Conservation (phyloP, 2,888 invertebrate genomes). For the Plebejus melissa region DNA sequence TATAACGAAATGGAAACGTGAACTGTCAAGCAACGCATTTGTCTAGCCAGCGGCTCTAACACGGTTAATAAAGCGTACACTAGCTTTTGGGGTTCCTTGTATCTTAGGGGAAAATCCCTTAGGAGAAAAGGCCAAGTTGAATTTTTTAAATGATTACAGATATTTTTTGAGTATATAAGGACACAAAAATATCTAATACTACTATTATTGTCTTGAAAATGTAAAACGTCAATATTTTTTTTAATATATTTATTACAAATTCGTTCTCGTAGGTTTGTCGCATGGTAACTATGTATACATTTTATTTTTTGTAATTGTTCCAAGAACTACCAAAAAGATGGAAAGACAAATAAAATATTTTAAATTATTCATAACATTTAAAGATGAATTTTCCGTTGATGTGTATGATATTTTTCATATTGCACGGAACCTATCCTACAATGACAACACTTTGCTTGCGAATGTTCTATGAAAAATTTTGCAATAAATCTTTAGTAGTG, state of each 20-base stretch:
- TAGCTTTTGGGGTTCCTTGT: slow-evolving; percentile 49
- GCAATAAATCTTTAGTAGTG: slow-evolving; percentile 27
- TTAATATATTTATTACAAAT: too few species aligned
- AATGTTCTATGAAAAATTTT: slow-evolving; percentile 23
- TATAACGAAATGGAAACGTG: slow-evolving; percentile 54
- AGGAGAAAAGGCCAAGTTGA: too few species aligned
- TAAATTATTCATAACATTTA: not conserved
- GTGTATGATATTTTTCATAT: not conserved
- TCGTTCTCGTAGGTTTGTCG: too few species aligned
- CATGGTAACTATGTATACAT: too few species aligned
- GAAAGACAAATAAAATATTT: not conserved
- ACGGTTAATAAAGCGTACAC: slow-evolving; percentile 55
- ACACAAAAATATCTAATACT: too few species aligned
- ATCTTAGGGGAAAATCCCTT: slow-evolving; percentile 27
- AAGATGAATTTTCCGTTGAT: not conserved
- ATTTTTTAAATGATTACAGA: too few species aligned
- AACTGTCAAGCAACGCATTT: slow-evolving; percentile 62
- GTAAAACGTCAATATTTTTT: too few species aligned
- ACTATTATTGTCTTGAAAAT: too few species aligned
- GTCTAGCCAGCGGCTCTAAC: slow-evolving; percentile 69
- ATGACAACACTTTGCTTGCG: not conserved
- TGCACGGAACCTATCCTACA: not conserved
- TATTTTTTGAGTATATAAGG: too few species aligned
- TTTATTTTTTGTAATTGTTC: not conserved
- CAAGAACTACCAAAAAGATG: not conserved